Evolutionary conservation across 2,888 invertebrate species (phyloP).

Genomic region (Falcaria lacertinaria): DNA sequence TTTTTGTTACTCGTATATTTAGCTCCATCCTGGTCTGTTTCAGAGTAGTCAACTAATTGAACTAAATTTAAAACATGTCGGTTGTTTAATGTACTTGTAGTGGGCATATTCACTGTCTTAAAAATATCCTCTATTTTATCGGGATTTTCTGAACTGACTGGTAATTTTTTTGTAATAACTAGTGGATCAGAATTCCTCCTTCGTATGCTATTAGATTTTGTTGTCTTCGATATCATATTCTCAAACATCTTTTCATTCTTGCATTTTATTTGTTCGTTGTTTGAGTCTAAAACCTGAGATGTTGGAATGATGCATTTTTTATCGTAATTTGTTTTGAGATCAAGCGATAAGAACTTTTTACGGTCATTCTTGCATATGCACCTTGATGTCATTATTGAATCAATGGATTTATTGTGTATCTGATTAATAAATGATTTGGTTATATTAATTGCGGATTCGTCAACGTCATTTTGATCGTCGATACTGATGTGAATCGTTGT

Average conservation of each 20-base stretch:
- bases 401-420: slow-evolving; percentile 7
- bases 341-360: slow-evolving; percentile 51
- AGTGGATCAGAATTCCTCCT: slow-evolving; percentile 52
- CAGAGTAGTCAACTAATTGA: too few species aligned
- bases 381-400: not conserved
- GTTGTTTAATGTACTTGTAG: slow-evolving; percentile 13
- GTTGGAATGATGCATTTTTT: slow-evolving; percentile 18
- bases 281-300: slow-evolving; percentile 23
- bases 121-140: slow-evolving; percentile 41
- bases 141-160: slow-evolving; percentile 31
- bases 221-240: slow-evolving; percentile 10
- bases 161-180: slow-evolving; percentile 30
- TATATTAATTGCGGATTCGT: slow-evolving; percentile 12
- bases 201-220: slow-evolving; percentile 9
- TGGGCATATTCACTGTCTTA: slow-evolving; percentile 45
- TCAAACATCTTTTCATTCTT: slow-evolving; percentile 8
- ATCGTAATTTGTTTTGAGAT: slow-evolving; percentile 50
- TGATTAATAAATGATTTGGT: slow-evolving; percentile 6
- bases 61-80: not conserved
- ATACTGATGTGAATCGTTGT: slow-evolving; percentile 71
- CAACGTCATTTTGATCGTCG: slow-evolving; percentile 45
- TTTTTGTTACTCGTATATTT: slow-evolving; percentile 33
- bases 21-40: slow-evolving; percentile 7
- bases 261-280: slow-evolving; percentile 11
- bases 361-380: slow-evolving; percentile 22